Base-by-base conservation (phyloP, 2,113 vertebrate species). In the Neogobius melanostomus region DNA sequence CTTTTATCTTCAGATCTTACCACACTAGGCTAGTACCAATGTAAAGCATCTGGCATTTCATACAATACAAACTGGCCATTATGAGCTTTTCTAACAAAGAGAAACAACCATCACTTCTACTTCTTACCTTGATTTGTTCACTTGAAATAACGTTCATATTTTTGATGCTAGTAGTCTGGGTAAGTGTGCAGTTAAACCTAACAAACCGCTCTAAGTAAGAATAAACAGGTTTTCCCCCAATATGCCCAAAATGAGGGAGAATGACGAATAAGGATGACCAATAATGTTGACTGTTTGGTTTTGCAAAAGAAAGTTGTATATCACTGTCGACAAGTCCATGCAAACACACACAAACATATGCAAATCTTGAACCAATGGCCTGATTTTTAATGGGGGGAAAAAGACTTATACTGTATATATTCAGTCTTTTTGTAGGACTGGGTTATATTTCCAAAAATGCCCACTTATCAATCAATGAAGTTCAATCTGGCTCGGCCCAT, bases 401-500 rank as follows among this genome's bases (percentile, higher is more conserved):
- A 69, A 84, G 70, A 81, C 49, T 74, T 69, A 57, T 75, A n/a
- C n/a, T 60, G 42, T 77, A 36, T 36, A 36, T 56, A 49, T 74
- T 69, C 63, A 49, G 54, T 65, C 47, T 66, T 49, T 16, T 72
- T 62, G 67, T 71, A 51, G 69, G 75, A 68, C 51, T 76, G 65
- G 65, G 77, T 67, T 80, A 72, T 83, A 79, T 21, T 1, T 89
- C 83, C 85, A 86, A 83, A 64, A 66, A 67, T 72, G 75, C 68
- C 76, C 46, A 84, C 84, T 82, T 86, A 83, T 82, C 80, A 89
- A 85, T 75, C 84, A 77, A 84, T 80, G 62, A 85, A 76, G 74
- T 15, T 50, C 21, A 21, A 21, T 21, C 21, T 21, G 21, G 21
- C 21, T 21, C 21, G 2, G 21, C 21, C 21, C 21, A 21, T 21